Evolutionary conservation across 2,113 vertebrate genomes (phyloP).

Genomic region (Deroptyus accipitrinus): DNA sequence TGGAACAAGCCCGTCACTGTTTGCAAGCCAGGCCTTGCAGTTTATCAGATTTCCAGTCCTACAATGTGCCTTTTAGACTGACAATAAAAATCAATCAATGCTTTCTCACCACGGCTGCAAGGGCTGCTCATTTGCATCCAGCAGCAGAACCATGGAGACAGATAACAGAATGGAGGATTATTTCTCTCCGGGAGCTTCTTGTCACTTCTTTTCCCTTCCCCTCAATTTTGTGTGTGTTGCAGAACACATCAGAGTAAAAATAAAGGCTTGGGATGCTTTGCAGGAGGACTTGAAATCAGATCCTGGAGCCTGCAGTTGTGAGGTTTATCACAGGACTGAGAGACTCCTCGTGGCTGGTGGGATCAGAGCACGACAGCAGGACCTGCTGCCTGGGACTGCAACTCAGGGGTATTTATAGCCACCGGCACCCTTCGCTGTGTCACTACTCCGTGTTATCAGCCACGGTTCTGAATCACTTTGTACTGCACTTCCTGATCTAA

Average conservation of each 20-base stretch:
- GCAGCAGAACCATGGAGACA: not conserved
- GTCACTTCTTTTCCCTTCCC: not conserved
- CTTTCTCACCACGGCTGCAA: not conserved
- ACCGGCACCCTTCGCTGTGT: not conserved
- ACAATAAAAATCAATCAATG: slow-evolving; percentile 33
- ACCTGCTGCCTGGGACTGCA: not conserved
- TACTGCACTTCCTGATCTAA: not conserved
- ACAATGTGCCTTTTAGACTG: not conserved
- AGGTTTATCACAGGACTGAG: not conserved
- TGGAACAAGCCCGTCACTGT: not conserved
- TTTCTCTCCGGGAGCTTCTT: not conserved
- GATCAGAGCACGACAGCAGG: not conserved
- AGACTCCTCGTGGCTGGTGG: not conserved
- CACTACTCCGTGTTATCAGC: not conserved
- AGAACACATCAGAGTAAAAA: slow-evolving; percentile 9
- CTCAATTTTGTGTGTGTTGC: not conserved
- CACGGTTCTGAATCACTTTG: not conserved
- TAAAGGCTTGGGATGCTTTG: slow-evolving; percentile 31
- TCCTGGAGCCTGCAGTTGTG: not conserved
- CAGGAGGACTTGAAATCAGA: slow-evolving; percentile 23
- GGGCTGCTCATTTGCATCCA: not conserved
- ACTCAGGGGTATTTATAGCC: not conserved
- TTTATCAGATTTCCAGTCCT: slow-evolving; percentile 7
- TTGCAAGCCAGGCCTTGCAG: not conserved
- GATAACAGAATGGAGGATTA: not conserved